phyloP scores from a whole-genome alignment of 2,888 invertebrate species.

The Itoplectis maculator region DNA sequence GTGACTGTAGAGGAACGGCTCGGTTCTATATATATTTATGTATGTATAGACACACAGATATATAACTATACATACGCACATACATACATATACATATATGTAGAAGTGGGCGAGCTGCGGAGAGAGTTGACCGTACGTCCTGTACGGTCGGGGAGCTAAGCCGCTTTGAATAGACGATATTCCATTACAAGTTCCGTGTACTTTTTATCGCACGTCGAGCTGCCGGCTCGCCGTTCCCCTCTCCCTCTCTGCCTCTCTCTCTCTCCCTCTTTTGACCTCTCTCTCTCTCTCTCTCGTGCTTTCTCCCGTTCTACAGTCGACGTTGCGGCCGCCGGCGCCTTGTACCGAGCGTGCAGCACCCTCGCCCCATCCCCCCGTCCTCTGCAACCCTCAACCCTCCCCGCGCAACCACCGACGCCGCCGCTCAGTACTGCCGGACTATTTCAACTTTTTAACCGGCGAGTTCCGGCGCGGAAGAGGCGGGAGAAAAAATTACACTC shows the following conservation, averaged over 20 bases:
- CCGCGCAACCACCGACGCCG: slow-evolving; percentile 48
- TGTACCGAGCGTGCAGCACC: slow-evolving; percentile 52
- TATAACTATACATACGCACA: too few relatives aligned
- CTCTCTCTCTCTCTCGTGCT: slow-evolving; percentile 42
- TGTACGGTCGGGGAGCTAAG: slow-evolving; percentile 47
- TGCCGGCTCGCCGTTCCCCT: slow-evolving; percentile 59
- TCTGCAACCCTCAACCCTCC: too few relatives aligned
- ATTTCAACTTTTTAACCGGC: slow-evolving; percentile 67
- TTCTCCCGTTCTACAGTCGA: slow-evolving; percentile 41
- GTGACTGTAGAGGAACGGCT: background rate
- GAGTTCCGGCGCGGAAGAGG: slow-evolving; percentile 56
- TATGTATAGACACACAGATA: too few relatives aligned
- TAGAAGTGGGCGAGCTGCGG: slow-evolving; percentile 22
- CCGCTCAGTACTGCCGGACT: slow-evolving; percentile 51
- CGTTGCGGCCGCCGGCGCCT: slow-evolving; percentile 53
- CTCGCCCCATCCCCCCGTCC: slow-evolving; percentile 22
- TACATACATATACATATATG: too few relatives aligned
- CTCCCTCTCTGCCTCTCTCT: slow-evolving; percentile 8
- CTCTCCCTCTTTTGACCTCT: slow-evolving; percentile 43
- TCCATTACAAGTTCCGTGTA: slow-evolving; percentile 68
- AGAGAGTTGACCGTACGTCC: slow-evolving; percentile 60
- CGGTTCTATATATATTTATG: too few relatives aligned
- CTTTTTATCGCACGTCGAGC: slow-evolving; percentile 65
- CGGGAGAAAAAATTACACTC: slow-evolving; percentile 71
- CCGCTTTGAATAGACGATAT: slow-evolving; percentile 66